phyloP scores from a whole-genome alignment of 2,113 vertebrate genomes.

The Gambusia holbrooki region DNA sequence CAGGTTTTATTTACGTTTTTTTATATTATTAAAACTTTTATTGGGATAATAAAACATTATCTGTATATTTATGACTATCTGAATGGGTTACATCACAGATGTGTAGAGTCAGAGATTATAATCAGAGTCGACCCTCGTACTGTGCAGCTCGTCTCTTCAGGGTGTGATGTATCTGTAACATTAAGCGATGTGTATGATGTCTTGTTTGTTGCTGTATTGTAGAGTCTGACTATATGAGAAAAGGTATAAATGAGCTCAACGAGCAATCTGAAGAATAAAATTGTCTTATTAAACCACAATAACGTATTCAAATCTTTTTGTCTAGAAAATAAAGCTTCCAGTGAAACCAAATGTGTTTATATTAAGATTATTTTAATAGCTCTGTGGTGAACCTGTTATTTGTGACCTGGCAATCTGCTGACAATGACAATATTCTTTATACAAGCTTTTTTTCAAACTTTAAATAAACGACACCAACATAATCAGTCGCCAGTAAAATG shows the following conservation, averaged over 20 bases:
- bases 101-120: constrained; percentile 13
- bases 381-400: no score
- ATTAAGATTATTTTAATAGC: no score
- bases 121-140: constrained; percentile 31
- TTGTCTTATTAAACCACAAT: background rate
- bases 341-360: no score
- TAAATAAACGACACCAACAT: no score
- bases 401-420: no score
- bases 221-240: constrained; percentile 15
- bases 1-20: constrained; percentile 20
- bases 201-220: constrained; percentile 32
- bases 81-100: constrained; percentile 31
- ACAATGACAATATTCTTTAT: no score
- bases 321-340: background rate
- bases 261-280: background rate
- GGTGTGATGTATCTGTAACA: constrained; percentile 29
- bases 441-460: no score
- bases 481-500: no score
- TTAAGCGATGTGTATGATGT: constrained; percentile 23
- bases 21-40: background rate
- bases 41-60: constrained; percentile 21
- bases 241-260: constrained; percentile 3
- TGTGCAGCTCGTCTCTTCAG: constrained; percentile 38
- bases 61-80: constrained; percentile 39
- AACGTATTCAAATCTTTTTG: background rate